Conservation (phyloP, 2,888 invertebrate genomes). For the Chrysotoxum bicinctum region DNA sequence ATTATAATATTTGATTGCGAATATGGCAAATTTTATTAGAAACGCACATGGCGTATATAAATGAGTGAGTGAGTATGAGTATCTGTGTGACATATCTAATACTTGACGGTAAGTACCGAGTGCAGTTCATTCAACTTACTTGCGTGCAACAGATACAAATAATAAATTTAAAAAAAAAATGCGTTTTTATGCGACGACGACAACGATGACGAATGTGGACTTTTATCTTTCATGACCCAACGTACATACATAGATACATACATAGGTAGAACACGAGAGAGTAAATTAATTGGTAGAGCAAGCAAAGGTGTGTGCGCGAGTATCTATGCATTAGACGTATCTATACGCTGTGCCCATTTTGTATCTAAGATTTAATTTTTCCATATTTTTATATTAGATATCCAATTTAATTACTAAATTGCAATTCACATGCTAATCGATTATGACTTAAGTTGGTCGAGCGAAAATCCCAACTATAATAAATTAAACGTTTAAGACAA, state of each 20-base stretch:
- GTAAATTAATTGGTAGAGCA: conserved; percentile 35
- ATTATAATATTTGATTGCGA: conserved; percentile 51
- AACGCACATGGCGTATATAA: not conserved
- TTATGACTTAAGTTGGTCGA: conserved; percentile 65
- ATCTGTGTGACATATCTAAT: conserved; percentile 70
- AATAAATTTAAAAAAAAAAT: not conserved
- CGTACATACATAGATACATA: not conserved
- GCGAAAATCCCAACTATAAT: conserved; percentile 23
- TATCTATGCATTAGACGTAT: conserved; percentile 18
- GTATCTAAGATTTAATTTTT: not conserved
- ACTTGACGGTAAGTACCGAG: conserved; percentile 18
- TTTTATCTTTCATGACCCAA: conserved; percentile 22
- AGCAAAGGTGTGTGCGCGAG: conserved; percentile 26
- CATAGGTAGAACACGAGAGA: not conserved
- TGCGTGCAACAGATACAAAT: conserved; percentile 35
- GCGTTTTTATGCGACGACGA: conserved; percentile 19
- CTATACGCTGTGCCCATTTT: conserved; percentile 2
- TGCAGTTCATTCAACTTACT: conserved; percentile 57
- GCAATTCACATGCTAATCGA: conserved; percentile 54
- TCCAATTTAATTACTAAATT: conserved; percentile 51
- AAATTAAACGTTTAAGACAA: conserved; percentile 59
- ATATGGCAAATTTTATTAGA: conserved; percentile 19
- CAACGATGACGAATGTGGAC: conserved; percentile 34
- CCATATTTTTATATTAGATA: not conserved
- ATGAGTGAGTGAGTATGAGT: conserved; percentile 6